A percentile compares a stretch with the other conserved stretches of the same genome.
These are phyloP conservation scores for Tipula unca DNA, from an alignment of 2,888 invertebrate genomes.

Conservation along the genomic window DNA sequence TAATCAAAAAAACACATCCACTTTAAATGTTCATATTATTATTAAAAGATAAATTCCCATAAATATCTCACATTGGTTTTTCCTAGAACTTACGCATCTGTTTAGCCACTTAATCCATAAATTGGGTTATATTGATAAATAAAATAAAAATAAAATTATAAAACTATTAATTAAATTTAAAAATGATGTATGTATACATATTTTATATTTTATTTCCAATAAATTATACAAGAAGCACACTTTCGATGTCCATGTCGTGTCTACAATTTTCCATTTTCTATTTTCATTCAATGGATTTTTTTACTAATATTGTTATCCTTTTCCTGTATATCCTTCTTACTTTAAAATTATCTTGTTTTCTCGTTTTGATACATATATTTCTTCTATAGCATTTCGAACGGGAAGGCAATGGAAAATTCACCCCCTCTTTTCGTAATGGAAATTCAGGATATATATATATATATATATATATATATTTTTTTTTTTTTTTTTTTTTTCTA, in stretches of 20 bases:
- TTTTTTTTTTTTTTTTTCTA: no score
- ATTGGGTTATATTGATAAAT: neutral
- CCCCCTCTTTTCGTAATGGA: neutral
- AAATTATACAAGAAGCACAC: slow-evolving; percentile 9
- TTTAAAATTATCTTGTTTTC: neutral
- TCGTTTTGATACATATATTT: neutral
- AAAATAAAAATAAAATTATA: neutral
- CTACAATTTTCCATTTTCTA: slow-evolving; percentile 14
- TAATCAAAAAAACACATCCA: neutral
- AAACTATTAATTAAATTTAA: neutral
- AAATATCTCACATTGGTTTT: neutral
- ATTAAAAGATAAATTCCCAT: neutral
- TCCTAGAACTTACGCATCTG: neutral
- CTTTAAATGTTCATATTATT: neutral
- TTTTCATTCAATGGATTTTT: slow-evolving; percentile 16
- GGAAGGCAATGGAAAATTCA: neutral
- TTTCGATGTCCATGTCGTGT: slow-evolving; percentile 16
- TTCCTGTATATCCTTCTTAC: neutral
- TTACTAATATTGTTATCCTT: neutral
- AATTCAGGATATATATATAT: neutral
- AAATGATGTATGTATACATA: neutral
- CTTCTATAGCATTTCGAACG: neutral
- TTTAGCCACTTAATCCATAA: neutral
- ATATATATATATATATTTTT: no score
- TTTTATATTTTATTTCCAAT: neutral